phyloP scores from a whole-genome alignment of 1,140 invertebrate species.

The Drosophila hydei region DNA sequence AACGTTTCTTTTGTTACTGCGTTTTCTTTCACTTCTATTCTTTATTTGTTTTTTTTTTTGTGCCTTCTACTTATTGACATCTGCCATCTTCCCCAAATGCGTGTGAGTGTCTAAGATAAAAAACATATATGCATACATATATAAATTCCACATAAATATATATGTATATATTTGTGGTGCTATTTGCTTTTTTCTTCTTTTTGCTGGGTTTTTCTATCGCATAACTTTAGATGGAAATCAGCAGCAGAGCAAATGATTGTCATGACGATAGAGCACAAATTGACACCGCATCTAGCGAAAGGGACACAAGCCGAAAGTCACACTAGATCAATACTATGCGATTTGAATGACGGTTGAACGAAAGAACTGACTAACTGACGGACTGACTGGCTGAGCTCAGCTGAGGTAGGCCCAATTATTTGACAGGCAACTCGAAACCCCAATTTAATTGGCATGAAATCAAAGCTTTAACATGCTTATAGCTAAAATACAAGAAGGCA shows the following conservation, averaged over 20 bases:
- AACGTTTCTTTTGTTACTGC: constrained; percentile 73
- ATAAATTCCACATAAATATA: constrained; percentile 29
- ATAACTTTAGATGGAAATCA: constrained; percentile 70
- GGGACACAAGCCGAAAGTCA: constrained; percentile 43
- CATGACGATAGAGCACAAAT: constrained; percentile 69
- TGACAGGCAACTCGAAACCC: constrained; percentile 45
- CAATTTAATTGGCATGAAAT: constrained; percentile 45
- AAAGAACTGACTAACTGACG: constrained; percentile 41
- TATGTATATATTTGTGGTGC: constrained; percentile 42
- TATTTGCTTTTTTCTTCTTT: constrained; percentile 39
- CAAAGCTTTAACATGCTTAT: constrained; percentile 33
- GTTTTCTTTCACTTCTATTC: constrained; percentile 41
- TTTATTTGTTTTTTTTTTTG: constrained; percentile 14
- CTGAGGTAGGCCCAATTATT: constrained; percentile 41
- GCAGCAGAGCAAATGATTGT: constrained; percentile 66
- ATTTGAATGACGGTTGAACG: constrained; percentile 61
- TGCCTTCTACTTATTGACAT: constrained; percentile 74
- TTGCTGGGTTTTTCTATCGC: constrained; percentile 31
- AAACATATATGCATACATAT: constrained; percentile 8
- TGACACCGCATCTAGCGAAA: constrained; percentile 55
- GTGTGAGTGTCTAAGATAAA: constrained; percentile 5
- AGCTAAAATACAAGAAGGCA: background rate
- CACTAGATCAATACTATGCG: constrained; percentile 74
- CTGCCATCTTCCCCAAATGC: constrained; percentile 57
- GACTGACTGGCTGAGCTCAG: constrained; percentile 43